Percentiles rank a stretch among this genome's conserved stretches.
Conservation (phyloP, 2,797 vertebrate genomes). For the Pempheris klunzingeri region DNA sequence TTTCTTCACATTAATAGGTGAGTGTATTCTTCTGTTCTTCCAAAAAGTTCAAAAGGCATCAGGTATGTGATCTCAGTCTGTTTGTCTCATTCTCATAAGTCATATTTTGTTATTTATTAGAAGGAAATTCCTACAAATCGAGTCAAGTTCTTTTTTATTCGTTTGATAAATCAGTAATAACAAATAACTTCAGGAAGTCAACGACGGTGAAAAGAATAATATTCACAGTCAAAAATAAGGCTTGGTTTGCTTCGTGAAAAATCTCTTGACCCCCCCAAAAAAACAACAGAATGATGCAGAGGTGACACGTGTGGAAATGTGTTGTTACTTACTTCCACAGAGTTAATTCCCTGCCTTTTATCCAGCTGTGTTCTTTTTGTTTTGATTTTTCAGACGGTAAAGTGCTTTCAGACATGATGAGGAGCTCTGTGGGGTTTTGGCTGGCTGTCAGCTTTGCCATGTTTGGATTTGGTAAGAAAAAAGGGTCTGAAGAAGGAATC, state of each 20-base stretch:
- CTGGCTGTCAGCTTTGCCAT: conserved; percentile 59
- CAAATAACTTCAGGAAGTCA: neutral
- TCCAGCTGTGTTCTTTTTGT: conserved; percentile 25
- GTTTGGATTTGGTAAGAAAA: conserved; percentile 66
- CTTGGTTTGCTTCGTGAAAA: neutral
- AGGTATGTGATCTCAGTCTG: no score
- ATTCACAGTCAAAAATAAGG: neutral
- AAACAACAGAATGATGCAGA: neutral
- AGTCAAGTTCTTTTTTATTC: neutral
- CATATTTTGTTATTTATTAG: neutral
- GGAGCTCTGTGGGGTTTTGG: conserved; percentile 47
- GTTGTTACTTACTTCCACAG: neutral
- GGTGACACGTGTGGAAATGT: neutral
- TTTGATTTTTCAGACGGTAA: conserved; percentile 39
- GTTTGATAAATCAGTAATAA: neutral
- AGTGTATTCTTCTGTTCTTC: conserved; percentile 3
- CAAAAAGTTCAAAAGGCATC: no score
- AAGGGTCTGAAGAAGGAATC: conserved; percentile 22
- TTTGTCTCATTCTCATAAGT: neutral
- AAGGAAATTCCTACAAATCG: neutral
- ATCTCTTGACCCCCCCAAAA: no score
- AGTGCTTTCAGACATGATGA: conserved; percentile 47
- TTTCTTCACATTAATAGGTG: conserved; percentile 41
- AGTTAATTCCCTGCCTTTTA: conserved; percentile 23
- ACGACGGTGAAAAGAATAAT: neutral